phyloP scores from a whole-genome alignment of 1,140 invertebrate species.

The Lordiphosa collinella region DNA sequence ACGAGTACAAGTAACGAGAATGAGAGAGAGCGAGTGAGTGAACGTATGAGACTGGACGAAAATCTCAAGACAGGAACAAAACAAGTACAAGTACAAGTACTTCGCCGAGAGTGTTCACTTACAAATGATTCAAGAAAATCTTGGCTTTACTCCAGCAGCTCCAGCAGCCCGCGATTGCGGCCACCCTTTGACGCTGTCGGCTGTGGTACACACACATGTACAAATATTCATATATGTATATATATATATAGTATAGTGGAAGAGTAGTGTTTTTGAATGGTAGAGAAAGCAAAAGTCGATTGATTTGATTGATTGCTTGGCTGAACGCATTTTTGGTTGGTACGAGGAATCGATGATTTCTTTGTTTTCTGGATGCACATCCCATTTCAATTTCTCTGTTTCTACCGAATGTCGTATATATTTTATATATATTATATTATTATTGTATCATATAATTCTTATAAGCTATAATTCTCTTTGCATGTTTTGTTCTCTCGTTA shows the following conservation, averaged over 20 bases:
- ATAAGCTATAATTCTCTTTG: constrained; percentile 80
- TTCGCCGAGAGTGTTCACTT: constrained; percentile 57
- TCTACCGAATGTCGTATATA: constrained; percentile 65
- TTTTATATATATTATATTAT: constrained; percentile 72
- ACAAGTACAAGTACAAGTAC: constrained; percentile 8
- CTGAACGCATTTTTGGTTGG: constrained; percentile 74
- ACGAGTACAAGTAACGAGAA: constrained; percentile 2
- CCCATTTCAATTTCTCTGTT: constrained; percentile 69
- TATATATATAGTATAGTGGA: constrained; percentile 73
- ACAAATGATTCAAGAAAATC: constrained; percentile 79
- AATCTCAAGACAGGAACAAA: constrained; percentile 12
- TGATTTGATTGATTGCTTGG: constrained; percentile 62
- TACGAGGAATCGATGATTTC: constrained; percentile 50
- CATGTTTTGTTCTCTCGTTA: constrained; percentile 74
- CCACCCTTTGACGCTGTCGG: constrained; percentile 74
- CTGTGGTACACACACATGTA: constrained; percentile 76
- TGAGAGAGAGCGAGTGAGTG: not conserved
- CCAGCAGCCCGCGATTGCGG: constrained; percentile 77
- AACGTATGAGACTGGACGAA: constrained; percentile 22
- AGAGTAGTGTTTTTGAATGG: constrained; percentile 59
- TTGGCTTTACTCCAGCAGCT: constrained; percentile 63
- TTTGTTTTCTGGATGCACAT: constrained; percentile 35
- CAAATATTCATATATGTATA: constrained; percentile 46
- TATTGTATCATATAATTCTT: constrained; percentile 69
- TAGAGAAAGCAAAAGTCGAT: constrained; percentile 71